phyloP scores from a whole-genome alignment of 1,140 invertebrate genomes.

The Acromyrmex echinatior region DNA sequence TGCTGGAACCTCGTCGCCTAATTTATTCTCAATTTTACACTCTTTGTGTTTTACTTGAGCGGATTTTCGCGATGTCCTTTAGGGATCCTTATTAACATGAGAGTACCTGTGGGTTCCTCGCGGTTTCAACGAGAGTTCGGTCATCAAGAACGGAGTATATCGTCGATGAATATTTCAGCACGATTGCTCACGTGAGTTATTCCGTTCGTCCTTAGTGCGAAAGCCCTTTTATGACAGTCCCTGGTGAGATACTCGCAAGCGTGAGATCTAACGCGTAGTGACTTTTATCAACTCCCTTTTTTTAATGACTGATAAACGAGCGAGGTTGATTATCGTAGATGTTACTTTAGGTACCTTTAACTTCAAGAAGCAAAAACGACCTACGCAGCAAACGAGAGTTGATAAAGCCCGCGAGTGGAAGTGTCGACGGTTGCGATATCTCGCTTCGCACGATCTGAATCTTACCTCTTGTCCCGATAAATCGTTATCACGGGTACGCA shows the following conservation, averaged over 20 bases:
- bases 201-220: background rate
- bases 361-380: background rate
- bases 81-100: background rate
- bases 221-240: conserved; percentile 8
- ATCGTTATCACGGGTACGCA: conserved; percentile 32
- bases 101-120: background rate
- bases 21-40: conserved; percentile 17
- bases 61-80: background rate
- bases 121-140: background rate
- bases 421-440: conserved; percentile 37
- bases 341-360: background rate
- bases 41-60: background rate
- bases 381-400: background rate
- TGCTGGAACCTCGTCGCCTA: conserved; percentile 52
- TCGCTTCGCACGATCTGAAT: conserved; percentile 45
- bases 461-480: conserved; percentile 51
- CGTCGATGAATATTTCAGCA: conserved; percentile 46
- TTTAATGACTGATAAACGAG: background rate
- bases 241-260: background rate
- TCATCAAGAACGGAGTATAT: background rate
- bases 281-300: conserved; percentile 13
- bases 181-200: conserved; percentile 17
- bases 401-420: conserved; percentile 24
- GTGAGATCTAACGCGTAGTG: background rate
- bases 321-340: background rate